Evolutionary conservation across 2,113 vertebrate species (phyloP), one percentile per base, ranked within the genome.

Genomic region (Chinchilla lanigera): DNA sequence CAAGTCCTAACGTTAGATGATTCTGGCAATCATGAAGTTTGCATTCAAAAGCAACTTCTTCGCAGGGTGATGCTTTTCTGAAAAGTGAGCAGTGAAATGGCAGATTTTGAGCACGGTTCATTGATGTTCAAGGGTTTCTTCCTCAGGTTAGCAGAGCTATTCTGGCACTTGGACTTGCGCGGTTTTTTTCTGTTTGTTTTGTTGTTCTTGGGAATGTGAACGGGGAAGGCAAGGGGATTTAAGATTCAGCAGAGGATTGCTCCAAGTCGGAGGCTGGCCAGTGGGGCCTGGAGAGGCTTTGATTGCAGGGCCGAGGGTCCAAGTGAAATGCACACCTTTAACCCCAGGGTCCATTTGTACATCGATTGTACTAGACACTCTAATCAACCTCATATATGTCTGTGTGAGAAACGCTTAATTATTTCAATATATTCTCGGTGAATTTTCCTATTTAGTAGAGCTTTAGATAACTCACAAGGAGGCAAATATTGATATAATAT

Each of bases 381-480:
- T 83, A 82, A 85, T 5, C 56, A 89, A 58, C 77, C 41, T 84
- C 30, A 41, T 44, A 44, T 50, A 19, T 28, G 20, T 47, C 47
- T 54, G 28, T 85, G 50, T 69, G 73, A 52, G 96, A 96, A 63
- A 58, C 28, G 28, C 13, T 52, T 75, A 16, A 83, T 91, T 93
- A 69, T 93, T 96, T 85, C 87, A 93, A 83, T 83, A 87, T 30
- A 44, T 82, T 92, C 77, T 30, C 47, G 28, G 26, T 54, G 71
- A 93, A 71, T 89, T 86, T 71, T 84, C 89, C 90, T 75, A 77
- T 65, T 87, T 90, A 88, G 44, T 69, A 94, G 73, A 93, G 95
- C 47, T 60, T 95, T 33, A 86, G 82, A 56, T 84, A 89, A 92
- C 41, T n/a, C 28, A 84, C n/a, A 96, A 91, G 80, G 5, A 90